A percentile compares a stretch with the other conserved stretches of the same genome.
phyloP scores from a whole-genome alignment of 2,113 vertebrate genomes.

The Thryonomys swinderianus region DNA sequence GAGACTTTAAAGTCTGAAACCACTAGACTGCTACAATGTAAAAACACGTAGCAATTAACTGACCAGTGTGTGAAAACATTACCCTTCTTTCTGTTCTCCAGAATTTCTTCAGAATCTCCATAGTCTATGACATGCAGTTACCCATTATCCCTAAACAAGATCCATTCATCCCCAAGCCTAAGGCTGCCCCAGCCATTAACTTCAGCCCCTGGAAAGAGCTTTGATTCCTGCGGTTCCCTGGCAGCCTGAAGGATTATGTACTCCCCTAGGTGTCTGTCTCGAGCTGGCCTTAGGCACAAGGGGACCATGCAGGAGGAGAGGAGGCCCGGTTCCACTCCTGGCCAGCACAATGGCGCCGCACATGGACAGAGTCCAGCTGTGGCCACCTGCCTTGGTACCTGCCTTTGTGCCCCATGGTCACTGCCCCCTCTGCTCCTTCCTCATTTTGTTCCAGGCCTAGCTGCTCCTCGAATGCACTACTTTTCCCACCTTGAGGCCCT shows the following conservation, averaged over 20 bases:
- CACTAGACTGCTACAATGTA: background rate
- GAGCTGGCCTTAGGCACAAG: no score
- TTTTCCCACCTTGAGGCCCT: background rate
- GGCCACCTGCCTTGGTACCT: background rate
- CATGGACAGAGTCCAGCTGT: background rate
- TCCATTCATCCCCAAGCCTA: background rate
- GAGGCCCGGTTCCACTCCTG: background rate
- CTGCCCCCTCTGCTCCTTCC: background rate
- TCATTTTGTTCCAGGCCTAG: background rate
- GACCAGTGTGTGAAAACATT: background rate
- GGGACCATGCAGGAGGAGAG: background rate
- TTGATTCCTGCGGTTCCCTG: slow-evolving; percentile 7
- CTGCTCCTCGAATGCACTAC: background rate
- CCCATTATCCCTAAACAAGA: background rate
- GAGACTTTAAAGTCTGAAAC: background rate
- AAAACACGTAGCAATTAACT: slow-evolving; percentile 9
- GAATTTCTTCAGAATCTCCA: slow-evolving; percentile 1
- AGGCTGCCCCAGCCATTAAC: slow-evolving; percentile 26
- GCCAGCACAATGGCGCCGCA: background rate
- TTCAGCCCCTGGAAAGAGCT: background rate
- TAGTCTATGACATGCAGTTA: slow-evolving; percentile 12
- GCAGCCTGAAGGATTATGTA: background rate
- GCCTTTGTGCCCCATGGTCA: background rate
- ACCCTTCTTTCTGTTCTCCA: background rate
- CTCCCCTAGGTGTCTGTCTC: background rate